These are phyloP conservation scores for Poecilia wingei DNA, from an alignment of 2,797 vertebrate species.

Conservation along the genomic window DNA sequence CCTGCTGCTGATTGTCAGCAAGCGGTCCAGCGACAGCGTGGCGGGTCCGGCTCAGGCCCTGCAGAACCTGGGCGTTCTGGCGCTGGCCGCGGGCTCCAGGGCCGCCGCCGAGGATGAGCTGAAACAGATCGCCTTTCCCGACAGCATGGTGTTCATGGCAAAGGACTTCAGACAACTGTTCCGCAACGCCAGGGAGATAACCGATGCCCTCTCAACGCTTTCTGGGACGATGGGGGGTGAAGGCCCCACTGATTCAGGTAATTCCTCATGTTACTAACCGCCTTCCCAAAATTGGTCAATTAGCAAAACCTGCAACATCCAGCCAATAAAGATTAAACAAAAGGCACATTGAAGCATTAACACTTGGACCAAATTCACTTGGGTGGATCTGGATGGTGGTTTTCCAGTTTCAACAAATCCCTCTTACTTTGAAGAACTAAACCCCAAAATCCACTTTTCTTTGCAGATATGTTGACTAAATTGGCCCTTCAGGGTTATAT, in stretches of 20 bases:
- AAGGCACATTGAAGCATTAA: background rate
- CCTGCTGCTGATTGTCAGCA: slow-evolving; percentile 87
- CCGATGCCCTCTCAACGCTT: slow-evolving; percentile 84
- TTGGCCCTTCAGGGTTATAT: too few species aligned
- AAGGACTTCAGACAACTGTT: slow-evolving; percentile 72
- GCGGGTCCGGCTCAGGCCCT: slow-evolving; percentile 78
- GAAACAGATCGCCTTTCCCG: slow-evolving; percentile 82
- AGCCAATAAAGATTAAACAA: background rate
- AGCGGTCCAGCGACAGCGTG: slow-evolving; percentile 87
- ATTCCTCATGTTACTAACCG: background rate
- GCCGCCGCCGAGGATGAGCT: slow-evolving; percentile 81
- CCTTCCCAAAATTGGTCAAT: background rate
- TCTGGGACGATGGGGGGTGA: slow-evolving; percentile 78
- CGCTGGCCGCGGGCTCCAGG: slow-evolving; percentile 83
- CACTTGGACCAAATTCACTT: background rate
- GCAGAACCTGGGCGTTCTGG: slow-evolving; percentile 82
- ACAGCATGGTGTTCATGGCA: slow-evolving; percentile 74
- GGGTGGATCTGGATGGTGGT: too few species aligned
- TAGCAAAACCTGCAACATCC: background rate
- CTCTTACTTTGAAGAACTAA: too few species aligned
- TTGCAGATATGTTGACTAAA: too few species aligned
- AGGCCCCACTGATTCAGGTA: slow-evolving; percentile 80
- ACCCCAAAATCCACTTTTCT: too few species aligned
- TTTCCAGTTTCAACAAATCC: background rate
- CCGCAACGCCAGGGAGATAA: slow-evolving; percentile 65